Conservation (phyloP, 2,797 vertebrate species). For the Girardinus metallicus region DNA sequence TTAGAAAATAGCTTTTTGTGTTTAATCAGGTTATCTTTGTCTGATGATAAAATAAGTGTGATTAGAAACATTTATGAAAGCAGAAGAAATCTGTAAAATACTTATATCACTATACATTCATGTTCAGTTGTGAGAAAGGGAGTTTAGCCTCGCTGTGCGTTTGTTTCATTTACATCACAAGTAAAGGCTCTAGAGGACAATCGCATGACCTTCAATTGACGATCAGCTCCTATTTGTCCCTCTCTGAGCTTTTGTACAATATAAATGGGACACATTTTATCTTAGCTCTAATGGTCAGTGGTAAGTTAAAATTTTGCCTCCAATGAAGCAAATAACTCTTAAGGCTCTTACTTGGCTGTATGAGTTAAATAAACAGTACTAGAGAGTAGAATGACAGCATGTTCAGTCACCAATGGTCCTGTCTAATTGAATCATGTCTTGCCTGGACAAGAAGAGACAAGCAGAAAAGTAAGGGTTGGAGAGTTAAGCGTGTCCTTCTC, state of each 20-base stretch:
- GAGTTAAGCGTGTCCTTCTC: conserved; percentile 35
- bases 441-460: conserved; percentile 21
- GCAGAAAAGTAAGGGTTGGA: conserved; percentile 15
- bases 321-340: conserved; percentile 4
- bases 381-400: conserved; percentile 10
- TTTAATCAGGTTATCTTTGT: background rate
- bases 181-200: background rate
- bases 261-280: background rate
- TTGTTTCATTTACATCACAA: conserved; percentile 1
- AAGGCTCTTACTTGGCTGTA: background rate
- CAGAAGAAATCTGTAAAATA: background rate
- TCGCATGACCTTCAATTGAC: conserved; percentile 7
- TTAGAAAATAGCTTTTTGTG: background rate
- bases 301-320: background rate
- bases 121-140: background rate
- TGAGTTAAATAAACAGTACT: conserved; percentile 2
- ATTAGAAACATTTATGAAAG: background rate
- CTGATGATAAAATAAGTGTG: background rate
- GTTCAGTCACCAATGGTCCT: conserved; percentile 20
- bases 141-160: background rate
- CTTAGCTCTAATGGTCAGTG: background rate
- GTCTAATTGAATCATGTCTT: conserved; percentile 34
- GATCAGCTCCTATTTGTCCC: conserved; percentile 3
- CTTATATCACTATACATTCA: background rate
- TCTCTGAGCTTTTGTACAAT: conserved; percentile 1